Base-by-base conservation (phyloP, 23 tunicate species). In the Trididemnum clinides region DNA sequence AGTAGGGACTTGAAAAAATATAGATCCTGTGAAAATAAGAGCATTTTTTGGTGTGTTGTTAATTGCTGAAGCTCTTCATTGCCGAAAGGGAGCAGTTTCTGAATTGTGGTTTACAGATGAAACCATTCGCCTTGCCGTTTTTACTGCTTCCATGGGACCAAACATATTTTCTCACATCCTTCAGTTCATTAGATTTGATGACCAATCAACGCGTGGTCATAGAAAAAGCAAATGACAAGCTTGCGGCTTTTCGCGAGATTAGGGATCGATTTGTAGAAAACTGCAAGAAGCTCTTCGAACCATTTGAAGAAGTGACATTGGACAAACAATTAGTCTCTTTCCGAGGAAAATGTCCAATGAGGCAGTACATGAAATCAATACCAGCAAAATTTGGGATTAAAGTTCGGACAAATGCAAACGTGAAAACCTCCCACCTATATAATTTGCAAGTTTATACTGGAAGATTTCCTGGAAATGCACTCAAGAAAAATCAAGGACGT, bases 111-210 rank as follows among this genome's bases (percentile, higher is more conserved):
- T 37, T 69, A 69, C 76, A 33, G 76, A 69, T 69, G 37, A 69
- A 69, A 7, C 38, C 76, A 69, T 69, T 69, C 76, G 76, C 21
- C 76, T 35, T 28, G 76, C 37, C 21, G 21, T 69, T 69, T 69
- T 69, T 69, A 69, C 76, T 28, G 76, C 76, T 69, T 69, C 76
- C 37, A 69, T 69, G 76, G 7, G 12, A 21, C 38, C 12, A 69
- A 28, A 69, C 76, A 69, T 35, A 69, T 69, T 69, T 69, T 35
- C 38, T 69, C 76, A 69, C 37, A 69, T 69, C 5, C 76, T 73
- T 73, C 80, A 37, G 57, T 73, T 36, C 29, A 36, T 73, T 36
- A 73, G 57, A 73, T 73, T 73, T 73, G 80, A 73, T 73, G 57
- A 73, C 57, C 4, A 36, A 73, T 36, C 54, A 7, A 73, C 80